A percentile compares a stretch with the other conserved stretches of the same genome.
These are phyloP conservation scores for Hypomecis punctinalis DNA, from an alignment of 2,888 invertebrate genomes.

Conservation along the genomic window DNA sequence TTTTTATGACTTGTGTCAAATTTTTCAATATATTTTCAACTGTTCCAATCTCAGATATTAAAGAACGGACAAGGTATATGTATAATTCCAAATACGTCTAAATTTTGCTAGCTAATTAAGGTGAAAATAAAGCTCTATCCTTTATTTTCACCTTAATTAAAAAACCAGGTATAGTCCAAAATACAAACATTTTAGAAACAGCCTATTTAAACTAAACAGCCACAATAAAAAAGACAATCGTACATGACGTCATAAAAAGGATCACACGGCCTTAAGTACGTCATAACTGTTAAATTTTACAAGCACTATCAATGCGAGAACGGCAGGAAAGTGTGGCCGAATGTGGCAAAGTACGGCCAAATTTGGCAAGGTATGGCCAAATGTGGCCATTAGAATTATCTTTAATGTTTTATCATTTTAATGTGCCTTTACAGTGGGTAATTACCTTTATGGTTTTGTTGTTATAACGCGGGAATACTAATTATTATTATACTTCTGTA, in stretches of 20 bases:
- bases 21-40: no score
- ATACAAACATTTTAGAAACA: not conserved
- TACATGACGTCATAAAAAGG: conserved; percentile 33
- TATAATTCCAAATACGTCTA: no score
- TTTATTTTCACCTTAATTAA: no score
- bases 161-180: no score
- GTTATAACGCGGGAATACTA: conserved; percentile 35
- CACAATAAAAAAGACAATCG: conserved; percentile 21
- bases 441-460: conserved; percentile 38
- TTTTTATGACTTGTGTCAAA: no score
- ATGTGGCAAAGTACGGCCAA: conserved; percentile 39
- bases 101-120: no score
- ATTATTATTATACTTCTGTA: conserved; percentile 28
- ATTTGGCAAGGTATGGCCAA: conserved; percentile 43
- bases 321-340: conserved; percentile 29
- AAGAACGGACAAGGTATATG: no score
- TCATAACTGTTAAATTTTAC: conserved; percentile 47
- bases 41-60: no score
- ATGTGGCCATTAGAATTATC: conserved; percentile 60
- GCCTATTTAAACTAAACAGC: conserved; percentile 5
- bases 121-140: no score
- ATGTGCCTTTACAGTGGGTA: conserved; percentile 44
- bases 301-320: conserved; percentile 30
- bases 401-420: conserved; percentile 55
- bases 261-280: conserved; percentile 37